These are phyloP conservation scores for Trematocara marginatum DNA, from an alignment of 2,113 vertebrate genomes.

Conservation along the genomic window DNA sequence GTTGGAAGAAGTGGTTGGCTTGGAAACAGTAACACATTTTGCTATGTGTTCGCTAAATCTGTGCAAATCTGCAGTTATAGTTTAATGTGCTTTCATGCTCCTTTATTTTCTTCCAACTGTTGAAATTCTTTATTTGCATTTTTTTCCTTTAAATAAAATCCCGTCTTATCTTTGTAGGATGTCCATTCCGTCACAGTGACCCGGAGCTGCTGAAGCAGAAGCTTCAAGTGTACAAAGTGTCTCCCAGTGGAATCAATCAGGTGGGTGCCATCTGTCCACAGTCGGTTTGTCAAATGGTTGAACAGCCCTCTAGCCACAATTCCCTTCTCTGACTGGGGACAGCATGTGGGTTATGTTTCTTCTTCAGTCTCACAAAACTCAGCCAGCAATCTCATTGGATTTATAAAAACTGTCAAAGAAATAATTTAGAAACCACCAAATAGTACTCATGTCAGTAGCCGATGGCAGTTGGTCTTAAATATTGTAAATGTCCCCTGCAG, in stretches of 20 bases:
- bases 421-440: background rate
- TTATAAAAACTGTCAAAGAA: background rate
- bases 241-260: slow-evolving; percentile 82
- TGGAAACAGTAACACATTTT: background rate
- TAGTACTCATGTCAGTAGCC: background rate
- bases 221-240: slow-evolving; percentile 86
- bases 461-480: background rate
- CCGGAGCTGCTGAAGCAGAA: slow-evolving; percentile 92
- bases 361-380: background rate
- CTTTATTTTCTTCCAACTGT: background rate
- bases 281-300: background rate
- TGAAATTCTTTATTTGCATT: background rate
- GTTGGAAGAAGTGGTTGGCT: background rate
- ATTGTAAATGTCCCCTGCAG: background rate
- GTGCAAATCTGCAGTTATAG: background rate
- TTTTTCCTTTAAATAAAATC: background rate
- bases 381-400: background rate
- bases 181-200: slow-evolving; percentile 95
- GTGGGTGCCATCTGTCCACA: slow-evolving; percentile 59
- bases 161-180: slow-evolving; percentile 71
- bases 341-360: background rate
- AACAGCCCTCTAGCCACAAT: background rate
- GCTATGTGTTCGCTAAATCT: background rate
- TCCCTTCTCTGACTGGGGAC: background rate
- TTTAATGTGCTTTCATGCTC: background rate